phyloP scores from a whole-genome alignment of 2,888 invertebrate species.

The Pomacea canaliculata region DNA sequence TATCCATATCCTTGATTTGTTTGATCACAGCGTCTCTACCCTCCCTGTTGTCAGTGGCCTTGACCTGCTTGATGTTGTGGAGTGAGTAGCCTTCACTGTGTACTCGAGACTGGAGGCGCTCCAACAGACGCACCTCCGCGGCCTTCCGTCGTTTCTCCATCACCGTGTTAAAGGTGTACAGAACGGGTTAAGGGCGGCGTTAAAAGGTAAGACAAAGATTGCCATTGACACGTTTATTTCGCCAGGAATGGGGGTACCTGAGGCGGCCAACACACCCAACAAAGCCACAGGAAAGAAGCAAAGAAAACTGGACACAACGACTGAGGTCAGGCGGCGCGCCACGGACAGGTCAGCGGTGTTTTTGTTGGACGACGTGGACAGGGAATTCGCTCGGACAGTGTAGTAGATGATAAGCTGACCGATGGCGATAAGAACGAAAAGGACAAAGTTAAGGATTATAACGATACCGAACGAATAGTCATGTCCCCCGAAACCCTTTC shows the following conservation, averaged over 20 bases:
- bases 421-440: no score
- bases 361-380: no score
- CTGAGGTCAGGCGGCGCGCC: no score
- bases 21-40: no score
- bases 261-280: constrained; percentile 9
- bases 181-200: not conserved
- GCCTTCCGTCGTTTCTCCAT: constrained; percentile 18
- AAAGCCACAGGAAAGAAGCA: constrained; percentile 22
- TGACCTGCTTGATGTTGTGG: no score
- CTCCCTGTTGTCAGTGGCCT: no score
- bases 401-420: no score
- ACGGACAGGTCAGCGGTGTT: no score
- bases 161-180: constrained; percentile 23
- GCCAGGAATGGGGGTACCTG: constrained; percentile 9
- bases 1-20: no score
- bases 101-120: not conserved
- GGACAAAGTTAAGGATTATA: not conserved
- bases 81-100: no score
- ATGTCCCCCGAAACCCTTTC: constrained; percentile 61
- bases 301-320: constrained; percentile 1
- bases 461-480: constrained; percentile 59
- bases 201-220: constrained; percentile 24
- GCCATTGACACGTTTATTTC: constrained; percentile 17
- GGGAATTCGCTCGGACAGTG: no score
- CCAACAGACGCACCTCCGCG: constrained; percentile 6